Evolutionary conservation across 2,888 invertebrate genomes (phyloP).

Genomic region (Cheilosia impressa): DNA sequence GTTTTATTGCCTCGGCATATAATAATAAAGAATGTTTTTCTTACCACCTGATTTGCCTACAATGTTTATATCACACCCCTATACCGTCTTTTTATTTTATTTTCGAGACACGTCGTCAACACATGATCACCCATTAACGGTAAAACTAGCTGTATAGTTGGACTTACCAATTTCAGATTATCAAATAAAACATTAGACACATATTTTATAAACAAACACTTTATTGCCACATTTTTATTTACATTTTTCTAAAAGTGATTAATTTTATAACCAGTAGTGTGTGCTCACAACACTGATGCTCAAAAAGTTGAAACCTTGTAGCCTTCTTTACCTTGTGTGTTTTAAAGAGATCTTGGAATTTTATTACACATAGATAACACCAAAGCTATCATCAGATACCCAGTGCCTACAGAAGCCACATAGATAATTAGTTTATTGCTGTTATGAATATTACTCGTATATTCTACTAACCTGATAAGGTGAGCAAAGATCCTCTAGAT

Average conservation of each 20-base stretch:
- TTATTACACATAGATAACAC: not conserved
- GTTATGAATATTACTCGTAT: not conserved
- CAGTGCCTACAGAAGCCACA: not conserved
- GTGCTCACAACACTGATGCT: slow-evolving; percentile 11
- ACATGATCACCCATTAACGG: not conserved
- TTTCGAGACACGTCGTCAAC: no score
- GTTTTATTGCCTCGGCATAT: no score
- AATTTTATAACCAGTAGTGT: slow-evolving; percentile 15
- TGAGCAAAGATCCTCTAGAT: not conserved
- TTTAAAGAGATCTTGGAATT: slow-evolving; percentile 17
- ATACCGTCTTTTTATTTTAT: no score
- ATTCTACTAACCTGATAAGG: slow-evolving; percentile 1
- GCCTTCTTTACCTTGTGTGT: not conserved
- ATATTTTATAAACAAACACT: slow-evolving; percentile 34
- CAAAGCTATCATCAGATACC: slow-evolving; percentile 3
- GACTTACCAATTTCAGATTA: not conserved
- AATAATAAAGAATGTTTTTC: no score
- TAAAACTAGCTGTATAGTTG: not conserved
- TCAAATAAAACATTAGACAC: not conserved
- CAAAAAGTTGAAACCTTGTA: slow-evolving; percentile 37
- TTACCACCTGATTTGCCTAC: no score
- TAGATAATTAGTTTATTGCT: not conserved
- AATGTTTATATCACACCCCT: no score
- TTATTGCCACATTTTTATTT: slow-evolving; percentile 52
- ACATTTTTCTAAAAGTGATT: slow-evolving; percentile 45